phyloP scores from a whole-genome alignment of 2,888 invertebrate genomes.

The Cataglyphis livida region DNA sequence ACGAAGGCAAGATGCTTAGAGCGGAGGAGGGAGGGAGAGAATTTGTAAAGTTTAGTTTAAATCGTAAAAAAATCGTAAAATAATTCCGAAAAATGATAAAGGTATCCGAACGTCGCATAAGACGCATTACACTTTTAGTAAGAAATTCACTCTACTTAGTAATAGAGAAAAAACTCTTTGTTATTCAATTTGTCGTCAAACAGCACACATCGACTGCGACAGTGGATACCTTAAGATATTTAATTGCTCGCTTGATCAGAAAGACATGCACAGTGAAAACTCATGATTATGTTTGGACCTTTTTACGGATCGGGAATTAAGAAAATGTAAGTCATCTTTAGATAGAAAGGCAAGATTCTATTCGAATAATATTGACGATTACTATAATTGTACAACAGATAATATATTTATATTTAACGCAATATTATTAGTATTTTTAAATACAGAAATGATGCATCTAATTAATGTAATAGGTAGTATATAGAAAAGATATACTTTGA shows the following conservation, averaged over 20 bases:
- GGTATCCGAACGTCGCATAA: constrained; percentile 97
- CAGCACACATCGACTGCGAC: constrained; percentile 99
- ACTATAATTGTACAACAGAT: constrained; percentile 77
- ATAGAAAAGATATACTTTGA: constrained; percentile 79
- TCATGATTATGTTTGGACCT: constrained; percentile 98
- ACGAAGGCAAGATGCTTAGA: constrained; percentile 54
- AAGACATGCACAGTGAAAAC: constrained; percentile 98
- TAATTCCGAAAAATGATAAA: constrained; percentile 98
- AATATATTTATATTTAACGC: constrained; percentile 83
- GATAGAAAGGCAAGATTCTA: constrained; percentile 46
- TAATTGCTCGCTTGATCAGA: constrained; percentile 95
- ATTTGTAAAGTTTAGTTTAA: constrained; percentile 96
- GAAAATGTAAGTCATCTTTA: neutral
- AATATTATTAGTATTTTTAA: constrained; percentile 83
- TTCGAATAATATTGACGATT: constrained; percentile 75
- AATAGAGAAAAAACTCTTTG: constrained; percentile 97
- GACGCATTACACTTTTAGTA: constrained; percentile 98
- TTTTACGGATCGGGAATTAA: neutral
- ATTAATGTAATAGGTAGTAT: constrained; percentile 80
- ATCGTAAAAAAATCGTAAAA: constrained; percentile 92
- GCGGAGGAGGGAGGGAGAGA: constrained; percentile 86
- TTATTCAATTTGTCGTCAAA: constrained; percentile 98
- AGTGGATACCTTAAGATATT: constrained; percentile 97
- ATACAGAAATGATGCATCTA: constrained; percentile 79
- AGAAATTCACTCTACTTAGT: constrained; percentile 95